These are phyloP conservation scores for Drosophila sp. DNA, from an alignment of 1,140 invertebrate species.

Conservation along the genomic window DNA sequence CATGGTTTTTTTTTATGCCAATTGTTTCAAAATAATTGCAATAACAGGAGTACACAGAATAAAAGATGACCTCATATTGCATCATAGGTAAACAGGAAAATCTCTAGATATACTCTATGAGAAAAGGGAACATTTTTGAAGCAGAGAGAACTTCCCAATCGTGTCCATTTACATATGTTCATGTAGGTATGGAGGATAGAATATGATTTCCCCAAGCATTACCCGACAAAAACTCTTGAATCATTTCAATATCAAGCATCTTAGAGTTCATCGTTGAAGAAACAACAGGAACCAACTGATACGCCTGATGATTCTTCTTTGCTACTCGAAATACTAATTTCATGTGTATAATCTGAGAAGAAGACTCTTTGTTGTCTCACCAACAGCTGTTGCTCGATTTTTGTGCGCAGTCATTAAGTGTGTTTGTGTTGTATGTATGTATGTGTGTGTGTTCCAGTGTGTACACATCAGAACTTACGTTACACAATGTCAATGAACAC, in stretches of 20 bases:
- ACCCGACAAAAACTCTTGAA: background rate
- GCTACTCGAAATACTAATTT: constrained; percentile 50
- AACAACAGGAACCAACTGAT: constrained; percentile 44
- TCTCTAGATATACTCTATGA: no score
- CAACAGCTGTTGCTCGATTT: constrained; percentile 47
- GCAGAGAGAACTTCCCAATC: no score
- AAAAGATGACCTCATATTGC: background rate
- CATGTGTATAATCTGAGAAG: constrained; percentile 48
- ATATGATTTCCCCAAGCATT: background rate
- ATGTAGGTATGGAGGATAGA: background rate
- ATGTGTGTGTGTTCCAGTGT: constrained; percentile 17
- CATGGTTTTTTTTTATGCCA: constrained; percentile 47
- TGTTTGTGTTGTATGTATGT: background rate
- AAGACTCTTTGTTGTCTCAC: constrained; percentile 48
- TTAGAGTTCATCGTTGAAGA: background rate
- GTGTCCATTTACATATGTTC: no score
- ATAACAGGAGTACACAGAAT: background rate
- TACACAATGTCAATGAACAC: constrained; percentile 5
- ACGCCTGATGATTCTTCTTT: constrained; percentile 61
- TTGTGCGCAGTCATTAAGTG: constrained; percentile 38
- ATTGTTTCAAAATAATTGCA: constrained; percentile 59
- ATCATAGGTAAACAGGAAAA: no score
- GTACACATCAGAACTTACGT: constrained; percentile 1
- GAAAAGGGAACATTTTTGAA: no score
- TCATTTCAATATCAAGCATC: background rate